Base-by-base conservation (phyloP, 2,888 invertebrate species). In the Clusia tigrina region DNA sequence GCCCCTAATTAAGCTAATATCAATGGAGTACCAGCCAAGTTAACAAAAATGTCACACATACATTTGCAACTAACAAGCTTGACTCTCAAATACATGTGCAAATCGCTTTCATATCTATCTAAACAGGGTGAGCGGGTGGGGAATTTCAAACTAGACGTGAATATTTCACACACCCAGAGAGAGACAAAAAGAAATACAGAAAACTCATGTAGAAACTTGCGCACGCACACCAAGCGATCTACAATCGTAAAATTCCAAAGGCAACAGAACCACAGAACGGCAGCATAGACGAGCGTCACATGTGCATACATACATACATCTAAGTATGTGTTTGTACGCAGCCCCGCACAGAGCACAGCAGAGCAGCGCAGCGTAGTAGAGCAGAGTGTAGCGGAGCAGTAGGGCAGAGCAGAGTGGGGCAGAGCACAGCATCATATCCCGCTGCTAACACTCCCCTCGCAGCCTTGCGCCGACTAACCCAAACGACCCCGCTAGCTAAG, bases 191-290 rank as follows among this genome's bases (percentile, higher is more conserved):
- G 56, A 61, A 38, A 56, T 56, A 56, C 18, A 52, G 37, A 32
- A 51, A 51, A 24, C 32, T n/a, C n/a, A n/a, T n/a, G n/a, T n/a
- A n/a, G n/a, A n/a, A n/a, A n/a, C n/a, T n/a, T n/a, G n/a, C n/a
- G n/a, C 62, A 55, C 22, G 17, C 37, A 18, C 37, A 55, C 9
- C 42, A 37, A 48, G 37, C 54, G 60, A 60, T 48, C 23, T 37
- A 54, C 24, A 32, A 23, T 23, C 60, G 37, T 5, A 15, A 42
- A 18, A 64, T 59, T 63, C 59, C 57, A 60, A 60, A 62, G 59
- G 61, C 63, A 62, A 55, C 64, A 62, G 60, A 55, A 56, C 63
- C 60, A 63, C 59, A 63, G 54, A 60, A 46, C 38, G 18, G n/a
- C 52, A 46, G 25, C 25, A 51, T 23, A 51, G 10, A 18, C 51